Conservation (phyloP, 2,888 invertebrate genomes). For the Caprella mutica region DNA sequence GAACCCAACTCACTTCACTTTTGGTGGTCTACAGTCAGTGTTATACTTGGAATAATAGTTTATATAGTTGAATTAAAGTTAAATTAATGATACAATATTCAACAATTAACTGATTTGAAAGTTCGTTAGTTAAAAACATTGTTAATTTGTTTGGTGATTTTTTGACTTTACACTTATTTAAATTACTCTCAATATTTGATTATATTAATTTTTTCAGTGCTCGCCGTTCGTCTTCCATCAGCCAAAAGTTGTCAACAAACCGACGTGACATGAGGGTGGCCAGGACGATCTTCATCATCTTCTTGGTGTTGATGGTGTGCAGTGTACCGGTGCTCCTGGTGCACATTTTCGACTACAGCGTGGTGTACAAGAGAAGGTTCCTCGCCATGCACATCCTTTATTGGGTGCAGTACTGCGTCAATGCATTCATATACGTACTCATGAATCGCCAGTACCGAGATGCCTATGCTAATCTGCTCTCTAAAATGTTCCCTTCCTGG, state of each 20-base stretch:
- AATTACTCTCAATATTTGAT: not conserved
- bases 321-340: conserved; percentile 21
- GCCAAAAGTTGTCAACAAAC: conserved; percentile 16
- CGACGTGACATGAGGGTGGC: conserved; percentile 32
- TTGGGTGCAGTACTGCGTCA: conserved; percentile 32
- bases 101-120: too few relatives aligned
- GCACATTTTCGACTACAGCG: conserved; percentile 19
- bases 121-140: not conserved
- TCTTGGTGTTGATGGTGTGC: conserved; percentile 29
- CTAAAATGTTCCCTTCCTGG: conserved; percentile 23
- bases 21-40: too few relatives aligned
- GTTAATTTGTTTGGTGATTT: not conserved
- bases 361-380: conserved; percentile 19
- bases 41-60: too few relatives aligned
- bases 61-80: too few relatives aligned
- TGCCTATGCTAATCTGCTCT: conserved; percentile 27
- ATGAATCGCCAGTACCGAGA: conserved; percentile 33
- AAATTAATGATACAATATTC: too few relatives aligned
- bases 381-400: conserved; percentile 28
- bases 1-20: too few relatives aligned
- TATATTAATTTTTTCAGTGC: conserved; percentile 10
- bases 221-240: conserved; percentile 20
- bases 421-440: conserved; percentile 27
- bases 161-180: not conserved
- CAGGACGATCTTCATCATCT: conserved; percentile 33